Evolutionary conservation across 2,888 invertebrate genomes (phyloP).

Genomic region (Orchestes rusci): DNA sequence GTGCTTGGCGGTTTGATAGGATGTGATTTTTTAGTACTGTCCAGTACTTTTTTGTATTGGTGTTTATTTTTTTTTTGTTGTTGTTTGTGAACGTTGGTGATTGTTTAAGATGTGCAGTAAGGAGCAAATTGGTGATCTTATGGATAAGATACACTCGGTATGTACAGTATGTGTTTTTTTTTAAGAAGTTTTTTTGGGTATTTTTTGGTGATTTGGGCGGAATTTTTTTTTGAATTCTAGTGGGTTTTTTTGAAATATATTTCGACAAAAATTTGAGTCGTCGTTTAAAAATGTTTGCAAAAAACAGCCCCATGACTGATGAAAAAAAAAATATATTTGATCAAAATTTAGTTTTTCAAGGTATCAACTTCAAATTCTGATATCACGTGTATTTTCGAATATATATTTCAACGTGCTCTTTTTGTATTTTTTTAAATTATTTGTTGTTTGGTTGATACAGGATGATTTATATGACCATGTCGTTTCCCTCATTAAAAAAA

Average conservation of each 20-base stretch:
- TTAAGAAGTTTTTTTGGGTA: neutral
- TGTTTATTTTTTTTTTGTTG: slow-evolving; percentile 13
- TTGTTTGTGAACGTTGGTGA: neutral
- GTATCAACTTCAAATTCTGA: no score
- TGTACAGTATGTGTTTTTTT: slow-evolving; percentile 33
- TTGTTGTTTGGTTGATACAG: no score
- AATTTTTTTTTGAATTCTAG: slow-evolving; percentile 1
- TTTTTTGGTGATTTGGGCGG: neutral
- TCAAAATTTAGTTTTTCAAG: no score
- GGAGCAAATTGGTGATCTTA: slow-evolving; percentile 62
- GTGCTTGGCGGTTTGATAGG: neutral
- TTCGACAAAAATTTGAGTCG: no score
- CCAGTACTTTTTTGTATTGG: slow-evolving; percentile 3
- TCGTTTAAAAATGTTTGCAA: no score
- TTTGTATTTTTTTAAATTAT: no score
- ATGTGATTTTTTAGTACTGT: neutral
- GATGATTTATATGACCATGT: no score
- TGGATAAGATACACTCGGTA: slow-evolving; percentile 70
- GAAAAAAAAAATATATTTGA: no score
- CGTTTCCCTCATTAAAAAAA: no score
- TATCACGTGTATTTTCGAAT: no score
- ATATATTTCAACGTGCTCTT: no score
- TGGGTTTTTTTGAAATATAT: slow-evolving; percentile 1
- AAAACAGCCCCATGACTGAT: no score
- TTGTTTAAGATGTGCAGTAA: slow-evolving; percentile 58